Conservation (phyloP, 64 coral and sea anemone species). For the Astreopora myriophthalma region DNA sequence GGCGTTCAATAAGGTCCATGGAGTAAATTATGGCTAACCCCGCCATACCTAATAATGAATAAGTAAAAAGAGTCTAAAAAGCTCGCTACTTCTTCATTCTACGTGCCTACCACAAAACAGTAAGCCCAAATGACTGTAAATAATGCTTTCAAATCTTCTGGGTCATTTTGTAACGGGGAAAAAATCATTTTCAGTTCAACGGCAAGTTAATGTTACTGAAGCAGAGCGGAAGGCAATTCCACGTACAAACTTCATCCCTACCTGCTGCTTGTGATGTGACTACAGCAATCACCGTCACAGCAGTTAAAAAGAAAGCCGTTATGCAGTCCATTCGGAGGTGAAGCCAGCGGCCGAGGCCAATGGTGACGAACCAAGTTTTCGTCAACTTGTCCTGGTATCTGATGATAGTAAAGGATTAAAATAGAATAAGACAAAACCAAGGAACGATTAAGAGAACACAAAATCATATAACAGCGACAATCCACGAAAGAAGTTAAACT, state of each 20-base stretch:
- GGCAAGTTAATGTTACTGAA: too few species aligned
- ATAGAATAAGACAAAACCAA: not conserved
- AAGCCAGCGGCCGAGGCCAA: not conserved
- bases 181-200: too few species aligned
- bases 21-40: not conserved
- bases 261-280: not conserved
- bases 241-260: not conserved
- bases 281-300: not conserved
- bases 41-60: not conserved
- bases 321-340: slow-evolving; percentile 4
- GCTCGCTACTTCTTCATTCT: not conserved
- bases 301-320: not conserved
- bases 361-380: not conserved
- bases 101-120: too few species aligned
- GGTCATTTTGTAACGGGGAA: too few species aligned
- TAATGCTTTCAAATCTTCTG: too few species aligned
- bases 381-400: not conserved
- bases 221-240: too few species aligned
- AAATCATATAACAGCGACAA: too few species aligned
- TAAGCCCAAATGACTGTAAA: too few species aligned
- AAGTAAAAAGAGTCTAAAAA: not conserved
- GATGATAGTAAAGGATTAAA: not conserved
- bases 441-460: too few species aligned
- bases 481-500: too few species aligned
- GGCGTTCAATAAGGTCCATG: not conserved